Evolutionary conservation across 2,888 invertebrate genomes (phyloP).

Genomic region (Deilephila elpenor): DNA sequence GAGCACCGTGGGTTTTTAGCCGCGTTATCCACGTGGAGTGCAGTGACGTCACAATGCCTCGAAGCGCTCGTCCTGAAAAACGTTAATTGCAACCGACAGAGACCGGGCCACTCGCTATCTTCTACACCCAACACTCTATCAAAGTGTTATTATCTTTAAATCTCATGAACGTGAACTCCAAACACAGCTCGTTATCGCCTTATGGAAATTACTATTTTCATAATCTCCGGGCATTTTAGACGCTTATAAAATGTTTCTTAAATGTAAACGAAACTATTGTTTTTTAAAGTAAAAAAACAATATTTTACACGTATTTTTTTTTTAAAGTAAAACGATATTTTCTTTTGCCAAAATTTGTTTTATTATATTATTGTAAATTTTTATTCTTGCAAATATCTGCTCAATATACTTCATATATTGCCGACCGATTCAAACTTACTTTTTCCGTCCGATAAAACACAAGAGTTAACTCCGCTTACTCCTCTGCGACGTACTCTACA

Average conservation of each 20-base stretch:
- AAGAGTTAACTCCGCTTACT: no score
- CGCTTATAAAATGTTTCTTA: constrained; percentile 30
- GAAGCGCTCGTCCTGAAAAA: constrained; percentile 71
- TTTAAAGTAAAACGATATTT: no score
- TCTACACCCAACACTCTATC: constrained; percentile 59
- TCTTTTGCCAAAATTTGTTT: no score
- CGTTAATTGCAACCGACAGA: constrained; percentile 74
- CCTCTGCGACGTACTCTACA: no score
- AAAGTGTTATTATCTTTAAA: constrained; percentile 24
- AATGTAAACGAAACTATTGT: neutral
- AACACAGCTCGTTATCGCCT: neutral
- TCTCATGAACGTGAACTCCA: neutral
- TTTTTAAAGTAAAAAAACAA: no score
- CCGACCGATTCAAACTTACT: no score
- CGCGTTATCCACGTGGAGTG: constrained; percentile 65
- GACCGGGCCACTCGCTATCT: constrained; percentile 58
- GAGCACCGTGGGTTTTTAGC: constrained; percentile 59
- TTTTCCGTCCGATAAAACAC: no score
- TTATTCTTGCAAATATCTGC: no score
- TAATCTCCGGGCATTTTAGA: neutral
- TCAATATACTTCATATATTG: no score
- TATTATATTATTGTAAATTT: no score
- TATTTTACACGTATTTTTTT: no score
- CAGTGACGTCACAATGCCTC: constrained; percentile 67
- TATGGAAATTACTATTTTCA: neutral